phyloP scores from a whole-genome alignment of 2,797 vertebrate genomes.

The Champsocephalus gunnari region DNA sequence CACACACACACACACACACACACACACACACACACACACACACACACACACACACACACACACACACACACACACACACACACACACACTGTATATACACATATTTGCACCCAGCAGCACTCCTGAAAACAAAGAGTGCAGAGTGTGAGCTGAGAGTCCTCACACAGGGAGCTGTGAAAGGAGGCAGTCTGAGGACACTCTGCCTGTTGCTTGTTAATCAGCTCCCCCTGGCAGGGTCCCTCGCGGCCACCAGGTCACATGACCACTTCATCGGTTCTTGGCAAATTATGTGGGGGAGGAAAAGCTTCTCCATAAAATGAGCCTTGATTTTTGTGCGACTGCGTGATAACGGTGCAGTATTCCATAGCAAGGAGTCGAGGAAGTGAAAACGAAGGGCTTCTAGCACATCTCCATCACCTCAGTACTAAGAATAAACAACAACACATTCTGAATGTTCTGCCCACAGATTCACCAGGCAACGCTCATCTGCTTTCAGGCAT shows the following conservation, averaged over 20 bases:
- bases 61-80: no score
- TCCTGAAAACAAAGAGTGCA: slow-evolving; percentile 30
- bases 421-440: slow-evolving; percentile 15
- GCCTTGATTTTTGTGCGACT: slow-evolving; percentile 26
- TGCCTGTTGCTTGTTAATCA: slow-evolving; percentile 70
- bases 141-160: slow-evolving; percentile 40
- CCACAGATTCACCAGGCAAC: neutral
- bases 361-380: slow-evolving; percentile 7
- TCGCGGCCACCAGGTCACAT: slow-evolving; percentile 44
- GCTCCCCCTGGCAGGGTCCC: slow-evolving; percentile 34
- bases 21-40: no score
- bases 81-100: no score
- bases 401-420: slow-evolving; percentile 27
- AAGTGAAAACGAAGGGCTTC: slow-evolving; percentile 1
- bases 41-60: no score
- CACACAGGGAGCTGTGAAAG: slow-evolving; percentile 68
- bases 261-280: slow-evolving; percentile 54
- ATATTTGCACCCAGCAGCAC: neutral
- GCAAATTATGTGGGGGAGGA: slow-evolving; percentile 28
- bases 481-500: slow-evolving; percentile 8
- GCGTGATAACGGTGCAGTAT: slow-evolving; percentile 31
- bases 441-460: slow-evolving; percentile 11
- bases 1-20: no score
- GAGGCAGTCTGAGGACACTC: slow-evolving; percentile 66
- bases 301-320: slow-evolving; percentile 23